Conservation (phyloP, 35 echinoderm and acorn worm species). For the Ophiothrix spiculata region DNA sequence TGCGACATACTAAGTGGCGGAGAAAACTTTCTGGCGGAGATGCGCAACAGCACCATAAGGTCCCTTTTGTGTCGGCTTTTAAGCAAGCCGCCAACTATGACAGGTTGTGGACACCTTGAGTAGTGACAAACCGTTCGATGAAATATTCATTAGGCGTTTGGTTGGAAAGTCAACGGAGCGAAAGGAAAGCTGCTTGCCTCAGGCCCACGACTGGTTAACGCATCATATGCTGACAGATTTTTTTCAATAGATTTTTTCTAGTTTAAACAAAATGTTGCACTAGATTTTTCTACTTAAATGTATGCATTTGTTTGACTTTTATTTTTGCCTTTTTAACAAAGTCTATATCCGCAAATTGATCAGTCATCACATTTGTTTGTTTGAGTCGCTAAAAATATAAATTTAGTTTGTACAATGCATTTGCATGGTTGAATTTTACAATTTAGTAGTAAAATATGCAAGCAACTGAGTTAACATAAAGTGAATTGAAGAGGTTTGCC, state of each 20-base stretch:
- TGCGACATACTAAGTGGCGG: not conserved
- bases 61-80: constrained; percentile 4
- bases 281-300: not conserved
- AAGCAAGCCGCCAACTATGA: constrained; percentile 25
- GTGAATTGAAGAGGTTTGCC: constrained; percentile 3
- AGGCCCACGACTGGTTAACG: not conserved
- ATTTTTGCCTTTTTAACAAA: too few relatives aligned
- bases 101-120: constrained; percentile 23
- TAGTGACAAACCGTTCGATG: constrained; percentile 24
- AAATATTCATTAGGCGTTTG: constrained; percentile 49
- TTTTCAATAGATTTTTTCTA: not conserved
- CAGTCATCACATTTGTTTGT: not conserved
- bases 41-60: not conserved
- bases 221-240: not conserved
- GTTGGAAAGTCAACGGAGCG: constrained; percentile 33
- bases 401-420: not conserved
- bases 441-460: not conserved
- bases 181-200: constrained; percentile 15
- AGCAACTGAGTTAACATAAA: not conserved
- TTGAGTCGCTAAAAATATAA: not conserved
- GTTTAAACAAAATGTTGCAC: not conserved
- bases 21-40: constrained; percentile 6
- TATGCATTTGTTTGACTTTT: not conserved
- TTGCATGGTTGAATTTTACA: not conserved
- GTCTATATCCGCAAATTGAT: too few relatives aligned